Evolutionary conservation across 2,797 vertebrate genomes (phyloP).

Genomic region (Enteromius paludinosus): DNA sequence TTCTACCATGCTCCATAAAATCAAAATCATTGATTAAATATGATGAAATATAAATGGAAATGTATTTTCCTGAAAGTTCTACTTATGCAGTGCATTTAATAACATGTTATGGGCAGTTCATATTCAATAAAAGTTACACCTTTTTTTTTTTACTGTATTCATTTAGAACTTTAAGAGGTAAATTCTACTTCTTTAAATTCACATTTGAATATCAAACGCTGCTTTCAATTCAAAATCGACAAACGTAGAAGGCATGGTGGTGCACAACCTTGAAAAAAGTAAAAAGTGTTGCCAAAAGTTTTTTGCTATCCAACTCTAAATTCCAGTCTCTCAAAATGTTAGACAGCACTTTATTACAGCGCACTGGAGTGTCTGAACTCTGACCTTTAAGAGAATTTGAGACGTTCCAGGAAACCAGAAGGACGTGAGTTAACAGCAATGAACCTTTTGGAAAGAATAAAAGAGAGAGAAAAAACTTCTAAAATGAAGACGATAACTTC

Average conservation of each 20-base stretch:
- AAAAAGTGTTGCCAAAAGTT: constrained; percentile 5
- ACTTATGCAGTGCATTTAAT: not conserved
- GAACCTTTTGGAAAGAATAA: not conserved
- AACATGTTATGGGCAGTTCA: not conserved
- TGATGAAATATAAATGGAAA: not conserved
- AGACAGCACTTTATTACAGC: constrained; percentile 42
- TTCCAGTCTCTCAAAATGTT: constrained; percentile 33
- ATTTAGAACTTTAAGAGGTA: not conserved
- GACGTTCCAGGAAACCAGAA: not conserved
- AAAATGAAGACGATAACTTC: constrained; percentile 11
- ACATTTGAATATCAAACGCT: not conserved
- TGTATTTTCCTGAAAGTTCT: not conserved
- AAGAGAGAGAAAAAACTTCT: not conserved
- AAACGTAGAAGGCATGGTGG: not conserved
- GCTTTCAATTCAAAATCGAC: not conserved
- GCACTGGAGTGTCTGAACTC: constrained; percentile 22
- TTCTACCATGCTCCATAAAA: not conserved
- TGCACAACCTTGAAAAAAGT: not conserved
- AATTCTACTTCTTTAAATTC: not conserved
- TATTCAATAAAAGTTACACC: not conserved
- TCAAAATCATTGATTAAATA: not conserved
- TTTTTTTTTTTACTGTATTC: not conserved
- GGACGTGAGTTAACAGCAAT: not conserved
- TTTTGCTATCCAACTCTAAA: constrained; percentile 33
- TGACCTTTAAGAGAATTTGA: constrained; percentile 9